Evolutionary conservation across 1,140 invertebrate genomes (phyloP).

Genomic region (Trichoplusia ni): DNA sequence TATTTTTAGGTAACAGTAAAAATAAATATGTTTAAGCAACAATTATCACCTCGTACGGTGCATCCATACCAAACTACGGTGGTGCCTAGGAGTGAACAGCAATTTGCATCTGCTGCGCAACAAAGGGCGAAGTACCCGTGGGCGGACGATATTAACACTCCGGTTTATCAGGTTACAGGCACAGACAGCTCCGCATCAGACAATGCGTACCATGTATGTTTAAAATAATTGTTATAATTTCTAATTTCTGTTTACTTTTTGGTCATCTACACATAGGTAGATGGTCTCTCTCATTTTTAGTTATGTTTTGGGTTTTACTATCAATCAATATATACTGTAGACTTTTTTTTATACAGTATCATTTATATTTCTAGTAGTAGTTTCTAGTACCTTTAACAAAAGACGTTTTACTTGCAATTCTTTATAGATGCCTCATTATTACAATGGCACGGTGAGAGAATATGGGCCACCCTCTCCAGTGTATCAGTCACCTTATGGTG

Average conservation of each 20-base stretch:
- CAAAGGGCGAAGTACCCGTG: constrained; percentile 78
- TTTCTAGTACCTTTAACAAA: neutral
- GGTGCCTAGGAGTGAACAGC: constrained; percentile 73
- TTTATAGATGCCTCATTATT: constrained; percentile 76
- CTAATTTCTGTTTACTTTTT: no score
- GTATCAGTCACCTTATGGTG: constrained; percentile 73
- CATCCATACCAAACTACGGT: constrained; percentile 80
- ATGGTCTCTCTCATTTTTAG: no score
- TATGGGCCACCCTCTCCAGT: constrained; percentile 72
- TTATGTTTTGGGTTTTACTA: no score
- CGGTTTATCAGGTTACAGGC: constrained; percentile 67
- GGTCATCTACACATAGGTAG: no score
- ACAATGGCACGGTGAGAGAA: constrained; percentile 58
- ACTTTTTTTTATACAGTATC: no score
- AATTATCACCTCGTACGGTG: constrained; percentile 71
- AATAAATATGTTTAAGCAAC: constrained; percentile 76
- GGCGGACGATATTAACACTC: constrained; percentile 69
- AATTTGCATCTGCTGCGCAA: constrained; percentile 69
- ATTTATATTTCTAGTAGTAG: no score
- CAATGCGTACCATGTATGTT: constrained; percentile 69
- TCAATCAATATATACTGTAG: no score
- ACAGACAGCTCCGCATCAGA: constrained; percentile 79
- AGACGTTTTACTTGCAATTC: constrained; percentile 24
- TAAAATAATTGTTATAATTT: no score
- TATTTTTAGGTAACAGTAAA: constrained; percentile 31